These are phyloP conservation scores for Oncopeltus fasciatus DNA, from an alignment of 1,140 invertebrate genomes.

Conservation along the genomic window DNA sequence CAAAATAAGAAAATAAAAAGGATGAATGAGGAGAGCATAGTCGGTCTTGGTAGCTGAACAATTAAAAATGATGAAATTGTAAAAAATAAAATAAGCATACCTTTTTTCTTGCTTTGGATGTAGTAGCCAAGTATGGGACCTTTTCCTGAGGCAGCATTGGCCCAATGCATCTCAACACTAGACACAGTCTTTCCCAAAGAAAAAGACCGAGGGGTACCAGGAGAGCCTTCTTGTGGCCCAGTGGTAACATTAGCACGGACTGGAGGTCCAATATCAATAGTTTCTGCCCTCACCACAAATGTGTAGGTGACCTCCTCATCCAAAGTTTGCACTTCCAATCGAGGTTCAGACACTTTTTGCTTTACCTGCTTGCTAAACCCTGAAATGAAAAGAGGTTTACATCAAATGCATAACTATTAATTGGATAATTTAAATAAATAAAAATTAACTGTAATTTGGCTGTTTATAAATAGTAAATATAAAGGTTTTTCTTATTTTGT, in stretches of 20 bases:
- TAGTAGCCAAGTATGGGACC: slow-evolving; percentile 82
- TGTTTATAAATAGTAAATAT: too few relatives aligned
- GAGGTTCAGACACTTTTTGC: slow-evolving; percentile 72
- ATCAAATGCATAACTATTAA: too few relatives aligned
- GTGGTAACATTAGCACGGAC: slow-evolving; percentile 73
- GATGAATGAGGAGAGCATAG: too few relatives aligned
- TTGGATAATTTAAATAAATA: too few relatives aligned
- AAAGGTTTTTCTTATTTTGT: too few relatives aligned
- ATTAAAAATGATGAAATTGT: too few relatives aligned
- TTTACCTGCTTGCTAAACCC: slow-evolving; percentile 86
- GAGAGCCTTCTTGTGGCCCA: slow-evolving; percentile 85
- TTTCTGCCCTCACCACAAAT: slow-evolving; percentile 80
- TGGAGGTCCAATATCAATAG: slow-evolving; percentile 66
- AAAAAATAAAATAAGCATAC: too few relatives aligned
- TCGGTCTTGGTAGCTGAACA: too few relatives aligned
- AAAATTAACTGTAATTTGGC: too few relatives aligned
- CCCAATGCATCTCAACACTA: slow-evolving; percentile 74
- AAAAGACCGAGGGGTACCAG: slow-evolving; percentile 57
- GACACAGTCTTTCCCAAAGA: slow-evolving; percentile 61
- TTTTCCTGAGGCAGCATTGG: slow-evolving; percentile 68
- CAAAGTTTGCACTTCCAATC: slow-evolving; percentile 63
- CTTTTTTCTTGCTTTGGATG: slow-evolving; percentile 76
- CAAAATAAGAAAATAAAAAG: too few relatives aligned
- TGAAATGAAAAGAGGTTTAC: slow-evolving; percentile 30
- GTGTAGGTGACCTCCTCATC: slow-evolving; percentile 85